Conservation (phyloP, 2,797 vertebrate genomes). For the Cyclopterus lumpus region DNA sequence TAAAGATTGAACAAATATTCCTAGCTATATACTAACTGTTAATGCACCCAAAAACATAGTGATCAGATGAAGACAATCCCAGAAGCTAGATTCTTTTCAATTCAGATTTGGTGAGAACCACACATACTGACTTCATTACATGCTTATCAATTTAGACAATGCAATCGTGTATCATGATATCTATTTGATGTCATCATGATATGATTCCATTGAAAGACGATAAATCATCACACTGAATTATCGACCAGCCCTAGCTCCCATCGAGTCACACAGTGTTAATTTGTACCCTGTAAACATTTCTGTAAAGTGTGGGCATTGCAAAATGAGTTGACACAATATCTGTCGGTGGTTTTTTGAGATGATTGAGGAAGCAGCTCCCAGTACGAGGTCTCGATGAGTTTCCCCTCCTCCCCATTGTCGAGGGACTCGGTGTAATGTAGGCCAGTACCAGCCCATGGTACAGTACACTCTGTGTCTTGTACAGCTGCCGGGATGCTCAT, state of each 20-base stretch:
- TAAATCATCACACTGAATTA: neutral
- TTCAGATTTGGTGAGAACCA: neutral
- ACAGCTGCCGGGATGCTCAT: conserved; percentile 72
- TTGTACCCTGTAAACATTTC: conserved; percentile 3
- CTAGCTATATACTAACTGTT: neutral
- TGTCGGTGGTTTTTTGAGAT: conserved; percentile 35
- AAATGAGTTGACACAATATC: conserved; percentile 10
- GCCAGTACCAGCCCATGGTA: conserved; percentile 78
- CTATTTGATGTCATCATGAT: neutral
- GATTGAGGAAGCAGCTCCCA: conserved; percentile 61
- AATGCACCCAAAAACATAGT: neutral
- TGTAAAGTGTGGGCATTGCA: neutral
- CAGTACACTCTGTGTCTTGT: conserved; percentile 74
- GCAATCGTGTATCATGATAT: neutral
- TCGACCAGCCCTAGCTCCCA: conserved; percentile 4
- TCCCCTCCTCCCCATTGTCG: conserved; percentile 63
- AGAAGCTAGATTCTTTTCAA: neutral
- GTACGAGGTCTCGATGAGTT: conserved; percentile 56
- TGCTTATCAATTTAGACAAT: neutral
- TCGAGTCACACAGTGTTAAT: neutral
- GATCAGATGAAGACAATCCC: neutral
- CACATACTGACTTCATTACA: neutral
- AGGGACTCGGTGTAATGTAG: conserved; percentile 74
- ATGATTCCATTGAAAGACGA: neutral
- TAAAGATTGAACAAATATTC: too few relatives aligned